Conservation (phyloP, 2,888 invertebrate genomes). For the Congeria kusceri region DNA sequence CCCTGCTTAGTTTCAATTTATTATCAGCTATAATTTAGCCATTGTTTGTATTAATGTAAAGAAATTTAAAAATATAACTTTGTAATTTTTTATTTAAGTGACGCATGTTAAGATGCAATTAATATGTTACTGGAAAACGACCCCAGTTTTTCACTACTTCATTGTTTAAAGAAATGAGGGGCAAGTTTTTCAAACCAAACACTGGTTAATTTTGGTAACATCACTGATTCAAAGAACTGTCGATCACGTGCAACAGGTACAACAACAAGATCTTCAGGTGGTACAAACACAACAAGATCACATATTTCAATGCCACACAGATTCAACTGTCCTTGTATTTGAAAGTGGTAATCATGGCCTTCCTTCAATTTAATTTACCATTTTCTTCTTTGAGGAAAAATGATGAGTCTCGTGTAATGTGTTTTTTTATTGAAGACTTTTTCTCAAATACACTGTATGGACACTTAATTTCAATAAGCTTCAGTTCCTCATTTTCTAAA, state of each 20-base stretch:
- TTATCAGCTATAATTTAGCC: too few relatives aligned
- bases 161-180: too few relatives aligned
- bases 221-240: slow-evolving; percentile 12
- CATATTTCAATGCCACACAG: slow-evolving; percentile 24
- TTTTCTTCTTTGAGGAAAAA: slow-evolving; percentile 16
- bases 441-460: slow-evolving; percentile 30
- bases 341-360: slow-evolving; percentile 20
- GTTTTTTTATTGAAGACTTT: slow-evolving; percentile 20
- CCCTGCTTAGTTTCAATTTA: too few relatives aligned
- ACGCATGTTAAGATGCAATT: too few relatives aligned
- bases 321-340: slow-evolving; percentile 37
- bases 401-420: slow-evolving; percentile 1
- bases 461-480: slow-evolving; percentile 35
- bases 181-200: slow-evolving; percentile 15
- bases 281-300: slow-evolving; percentile 33
- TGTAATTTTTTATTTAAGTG: too few relatives aligned
- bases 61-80: too few relatives aligned
- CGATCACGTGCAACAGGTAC: slow-evolving; percentile 14
- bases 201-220: slow-evolving; percentile 18
- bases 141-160: too few relatives aligned
- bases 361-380: slow-evolving; percentile 3
- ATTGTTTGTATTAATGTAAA: too few relatives aligned
- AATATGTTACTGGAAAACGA: too few relatives aligned
- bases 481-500: slow-evolving; percentile 11
- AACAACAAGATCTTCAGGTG: slow-evolving; percentile 27